Evolutionary conservation across 2,888 invertebrate genomes (phyloP).

Genomic region (Cyclophora albipunctata): DNA sequence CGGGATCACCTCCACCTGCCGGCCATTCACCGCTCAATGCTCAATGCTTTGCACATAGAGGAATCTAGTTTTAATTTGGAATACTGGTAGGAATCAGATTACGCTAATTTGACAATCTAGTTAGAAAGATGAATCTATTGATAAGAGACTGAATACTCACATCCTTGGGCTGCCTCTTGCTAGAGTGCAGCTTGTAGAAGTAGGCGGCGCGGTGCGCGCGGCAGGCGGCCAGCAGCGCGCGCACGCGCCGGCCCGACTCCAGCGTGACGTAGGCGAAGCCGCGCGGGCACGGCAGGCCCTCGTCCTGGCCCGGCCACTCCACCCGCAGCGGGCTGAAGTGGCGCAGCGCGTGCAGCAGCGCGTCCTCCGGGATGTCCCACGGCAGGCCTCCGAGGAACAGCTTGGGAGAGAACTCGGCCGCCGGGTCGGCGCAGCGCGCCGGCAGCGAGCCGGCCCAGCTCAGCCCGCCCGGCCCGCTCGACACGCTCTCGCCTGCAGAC

Average conservation of each 20-base stretch:
- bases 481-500: constrained; percentile 30
- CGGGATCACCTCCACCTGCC: constrained; percentile 96
- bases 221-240: constrained; percentile 88
- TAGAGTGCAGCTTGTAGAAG: constrained; percentile 92
- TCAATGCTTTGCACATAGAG: too few relatives aligned
- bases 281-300: constrained; percentile 74
- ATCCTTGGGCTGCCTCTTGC: constrained; percentile 93
- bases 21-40: not conserved
- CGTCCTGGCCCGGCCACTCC: constrained; percentile 92
- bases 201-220: constrained; percentile 87
- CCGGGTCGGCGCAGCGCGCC: constrained; percentile 79
- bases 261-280: constrained; percentile 97
- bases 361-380: constrained; percentile 95
- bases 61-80: too few relatives aligned
- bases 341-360: constrained; percentile 87
- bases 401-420: constrained; percentile 90
- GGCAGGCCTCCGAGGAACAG: constrained; percentile 97
- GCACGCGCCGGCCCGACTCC: constrained; percentile 94
- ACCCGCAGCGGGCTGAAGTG: constrained; percentile 93
- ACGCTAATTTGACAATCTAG: too few relatives aligned
- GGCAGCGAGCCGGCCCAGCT: constrained; percentile 91
- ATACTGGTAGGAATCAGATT: too few relatives aligned
- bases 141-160: constrained; percentile 56
- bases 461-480: constrained; percentile 22
- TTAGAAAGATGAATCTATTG: too few relatives aligned